These are phyloP conservation scores for Cephalopholis sonnerati DNA, from an alignment of 2,113 vertebrate species.

Conservation along the genomic window DNA sequence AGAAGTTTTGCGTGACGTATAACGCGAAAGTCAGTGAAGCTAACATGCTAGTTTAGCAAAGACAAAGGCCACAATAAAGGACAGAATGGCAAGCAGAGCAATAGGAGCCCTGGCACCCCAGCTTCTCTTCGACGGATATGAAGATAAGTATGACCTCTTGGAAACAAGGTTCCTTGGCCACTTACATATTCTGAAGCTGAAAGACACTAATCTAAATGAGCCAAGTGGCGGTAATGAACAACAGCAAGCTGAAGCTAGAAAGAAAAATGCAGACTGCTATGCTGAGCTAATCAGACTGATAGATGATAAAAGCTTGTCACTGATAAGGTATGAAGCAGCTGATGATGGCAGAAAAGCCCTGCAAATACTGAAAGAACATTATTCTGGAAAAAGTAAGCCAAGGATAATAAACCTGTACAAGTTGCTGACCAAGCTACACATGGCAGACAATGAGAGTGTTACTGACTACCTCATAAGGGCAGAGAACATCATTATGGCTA, in stretches of 20 bases:
- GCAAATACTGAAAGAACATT: conserved; percentile 27
- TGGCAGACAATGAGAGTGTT: not conserved
- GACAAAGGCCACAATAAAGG: too few relatives aligned
- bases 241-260: not conserved
- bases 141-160: conserved; percentile 5
- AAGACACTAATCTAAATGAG: conserved; percentile 10
- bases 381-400: conserved; percentile 39
- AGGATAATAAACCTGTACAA: too few relatives aligned
- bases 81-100: too few relatives aligned
- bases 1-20: too few relatives aligned
- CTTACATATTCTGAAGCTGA: not conserved
- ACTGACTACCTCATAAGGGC: not conserved
- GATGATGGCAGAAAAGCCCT: conserved; percentile 29
- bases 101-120: not conserved
- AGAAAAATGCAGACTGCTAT: conserved; percentile 34
- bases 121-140: not conserved
- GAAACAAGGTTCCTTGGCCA: not conserved
- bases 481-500: not conserved
- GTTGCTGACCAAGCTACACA: too few relatives aligned
- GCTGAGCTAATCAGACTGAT: conserved; percentile 23
- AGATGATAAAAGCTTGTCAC: conserved; percentile 30
- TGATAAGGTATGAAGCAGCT: conserved; percentile 23
- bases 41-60: too few relatives aligned
- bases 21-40: too few relatives aligned
- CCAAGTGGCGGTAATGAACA: not conserved